Base-by-base conservation (phyloP, 2,113 vertebrate species). In the Dasyurus viverrinus region DNA sequence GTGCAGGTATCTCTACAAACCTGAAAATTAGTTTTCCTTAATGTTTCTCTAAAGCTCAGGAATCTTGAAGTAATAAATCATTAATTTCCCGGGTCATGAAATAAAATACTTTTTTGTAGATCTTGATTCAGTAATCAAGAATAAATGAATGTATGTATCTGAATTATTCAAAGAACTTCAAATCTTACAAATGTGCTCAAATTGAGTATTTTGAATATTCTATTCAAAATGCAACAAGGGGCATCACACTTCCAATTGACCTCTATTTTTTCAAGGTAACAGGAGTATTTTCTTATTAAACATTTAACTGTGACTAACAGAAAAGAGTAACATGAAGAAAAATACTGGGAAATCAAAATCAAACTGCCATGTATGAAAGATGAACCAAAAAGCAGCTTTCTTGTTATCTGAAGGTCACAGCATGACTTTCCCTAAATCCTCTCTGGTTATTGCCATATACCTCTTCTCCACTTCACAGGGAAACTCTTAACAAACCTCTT, bases 61-160 rank as follows among this genome's bases (percentile, higher is more conserved):
- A 98, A 97, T 52, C 50, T 52, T 96, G 92, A 98, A 94, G 95
- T 90, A 96, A 98, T 98, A 95, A 97, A 98, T 99, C 98, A 98
- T 98, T 98, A 98, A 98, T 98, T 94, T n/a, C 90, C 95, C 84
- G 94, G 98, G 97, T 97, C 98, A 98, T 97, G 97, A 98, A 98
- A 95, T 98, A 98, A 98, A 98, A 98, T 97, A 98, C 94, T 98
- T 97, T 98, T 98, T 98, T 93, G 97, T 97, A 97, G 96, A 96
- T 97, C 68, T 96, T 96, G 97, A 98, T 98, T 97, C 94, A 95
- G 96, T 98, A 98, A 98, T 98, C 97, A 98, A 98, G 98, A 98
- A 97, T 98, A 98, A 98, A 98, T 98, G 96, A 98, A 98, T 97
- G 95, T 96, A 98, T 97, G 95, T 96, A 97, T 55, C 94, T 98